These are phyloP conservation scores for Hofmannophila pseudospretella DNA, from an alignment of 2,888 invertebrate genomes.

Conservation along the genomic window DNA sequence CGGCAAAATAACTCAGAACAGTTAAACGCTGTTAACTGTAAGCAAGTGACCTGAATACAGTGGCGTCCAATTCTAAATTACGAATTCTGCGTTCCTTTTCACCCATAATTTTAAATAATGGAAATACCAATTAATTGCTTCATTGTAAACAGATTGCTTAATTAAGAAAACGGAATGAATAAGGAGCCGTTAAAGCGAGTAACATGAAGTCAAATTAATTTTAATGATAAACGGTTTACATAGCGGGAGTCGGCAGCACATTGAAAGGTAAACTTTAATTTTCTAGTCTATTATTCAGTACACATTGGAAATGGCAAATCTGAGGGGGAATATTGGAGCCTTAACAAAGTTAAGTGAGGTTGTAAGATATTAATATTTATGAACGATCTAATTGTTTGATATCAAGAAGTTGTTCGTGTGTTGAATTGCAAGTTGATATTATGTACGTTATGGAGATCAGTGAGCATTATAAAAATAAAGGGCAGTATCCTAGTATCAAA, in stretches of 20 bases:
- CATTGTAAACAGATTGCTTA: conserved; percentile 76
- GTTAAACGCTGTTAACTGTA: no score
- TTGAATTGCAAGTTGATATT: no score
- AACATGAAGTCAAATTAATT: conserved; percentile 71
- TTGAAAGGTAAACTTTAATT: conserved; percentile 40
- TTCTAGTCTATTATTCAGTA: conserved; percentile 34
- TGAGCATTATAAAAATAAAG: no score
- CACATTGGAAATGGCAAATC: conserved; percentile 24
- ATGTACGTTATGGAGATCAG: no score
- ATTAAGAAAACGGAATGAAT: conserved; percentile 73
- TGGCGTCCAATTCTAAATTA: conserved; percentile 3
- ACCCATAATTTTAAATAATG: conserved; percentile 52
- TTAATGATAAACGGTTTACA: conserved; percentile 69
- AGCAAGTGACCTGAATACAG: no score
- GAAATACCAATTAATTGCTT: conserved; percentile 72
- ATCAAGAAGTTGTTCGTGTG: not conserved
- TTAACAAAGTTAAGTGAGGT: conserved; percentile 16
- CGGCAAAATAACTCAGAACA: no score
- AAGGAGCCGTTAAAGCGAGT: conserved; percentile 59
- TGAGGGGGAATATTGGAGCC: conserved; percentile 19
- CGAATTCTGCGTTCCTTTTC: conserved; percentile 10
- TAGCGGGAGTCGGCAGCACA: conserved; percentile 28
- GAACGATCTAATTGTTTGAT: conserved; percentile 9
- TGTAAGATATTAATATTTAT: conserved; percentile 16
- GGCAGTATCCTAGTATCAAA: no score